Evolutionary conservation across 2,113 vertebrate species (phyloP).

Genomic region (Fulica atra): DNA sequence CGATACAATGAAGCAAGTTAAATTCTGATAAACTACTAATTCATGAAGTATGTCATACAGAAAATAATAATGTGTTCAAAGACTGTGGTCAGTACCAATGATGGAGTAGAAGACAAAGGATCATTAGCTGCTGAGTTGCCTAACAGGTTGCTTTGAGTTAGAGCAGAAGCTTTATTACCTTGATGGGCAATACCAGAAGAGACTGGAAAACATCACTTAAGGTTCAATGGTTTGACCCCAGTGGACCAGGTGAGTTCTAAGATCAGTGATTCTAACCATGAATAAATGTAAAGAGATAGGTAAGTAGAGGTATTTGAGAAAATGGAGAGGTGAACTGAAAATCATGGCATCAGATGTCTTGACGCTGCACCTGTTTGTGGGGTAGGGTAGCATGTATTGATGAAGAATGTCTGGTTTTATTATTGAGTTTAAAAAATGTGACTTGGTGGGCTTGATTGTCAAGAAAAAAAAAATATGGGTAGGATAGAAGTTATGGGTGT

Average conservation of each 20-base stretch:
- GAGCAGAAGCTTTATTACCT: not conserved
- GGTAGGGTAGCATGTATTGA: not conserved
- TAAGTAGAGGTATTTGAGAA: not conserved
- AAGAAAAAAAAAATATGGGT: not conserved
- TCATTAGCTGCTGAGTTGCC: not conserved
- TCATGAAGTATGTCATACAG: not conserved
- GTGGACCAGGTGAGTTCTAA: not conserved
- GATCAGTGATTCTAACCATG: not conserved
- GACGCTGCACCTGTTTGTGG: rapidly evolving
- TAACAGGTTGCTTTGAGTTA: not conserved
- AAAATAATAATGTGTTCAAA: not conserved
- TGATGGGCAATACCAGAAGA: not conserved
- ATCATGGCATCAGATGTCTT: not conserved
- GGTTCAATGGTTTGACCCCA: not conserved
- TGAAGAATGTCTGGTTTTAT: not conserved
- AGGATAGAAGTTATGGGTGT: not conserved
- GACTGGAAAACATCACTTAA: not conserved
- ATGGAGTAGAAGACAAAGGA: not conserved
- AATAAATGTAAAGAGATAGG: not conserved
- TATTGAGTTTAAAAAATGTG: not conserved
- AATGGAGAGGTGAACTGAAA: not conserved
- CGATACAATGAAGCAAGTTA: not conserved
- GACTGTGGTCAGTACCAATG: not conserved
- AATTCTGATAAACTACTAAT: not conserved
- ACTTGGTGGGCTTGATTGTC: not conserved